A percentile compares a stretch with the other conserved stretches of the same genome.
Conservation (phyloP, 2,797 vertebrate species). For the Phataginus tricuspis region DNA sequence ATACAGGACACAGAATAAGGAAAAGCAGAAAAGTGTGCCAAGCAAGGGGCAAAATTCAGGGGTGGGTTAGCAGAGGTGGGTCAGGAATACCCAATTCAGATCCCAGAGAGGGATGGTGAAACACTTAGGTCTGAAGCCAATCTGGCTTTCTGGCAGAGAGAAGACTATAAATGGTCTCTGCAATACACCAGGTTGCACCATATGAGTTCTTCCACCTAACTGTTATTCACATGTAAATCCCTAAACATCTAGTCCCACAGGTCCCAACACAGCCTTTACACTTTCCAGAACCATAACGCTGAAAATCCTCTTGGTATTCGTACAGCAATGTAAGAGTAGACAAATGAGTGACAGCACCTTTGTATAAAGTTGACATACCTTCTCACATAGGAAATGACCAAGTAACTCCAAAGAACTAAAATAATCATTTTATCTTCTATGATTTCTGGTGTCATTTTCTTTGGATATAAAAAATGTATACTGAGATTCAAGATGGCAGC, state of each 20-base stretch:
- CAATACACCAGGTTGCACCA: background rate
- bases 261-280: background rate
- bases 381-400: background rate
- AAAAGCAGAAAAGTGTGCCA: background rate
- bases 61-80: background rate
- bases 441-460: slow-evolving; percentile 22
- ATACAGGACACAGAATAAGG: background rate
- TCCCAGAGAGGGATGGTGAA: background rate
- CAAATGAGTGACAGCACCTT: background rate
- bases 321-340: background rate
- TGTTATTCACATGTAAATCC: background rate
- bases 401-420: slow-evolving; percentile 45
- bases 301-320: background rate
- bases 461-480: slow-evolving; percentile 39
- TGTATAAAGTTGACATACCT: background rate
- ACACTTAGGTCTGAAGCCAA: background rate
- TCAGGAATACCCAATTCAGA: background rate
- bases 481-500: too few relatives aligned
- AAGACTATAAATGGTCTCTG: background rate
- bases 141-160: background rate
- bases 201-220: background rate
- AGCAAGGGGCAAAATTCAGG: background rate
- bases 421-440: slow-evolving; percentile 32
- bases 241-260: background rate
- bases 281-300: background rate